phyloP scores from a whole-genome alignment of 2,113 vertebrate species.

The Myotis davidii region DNA sequence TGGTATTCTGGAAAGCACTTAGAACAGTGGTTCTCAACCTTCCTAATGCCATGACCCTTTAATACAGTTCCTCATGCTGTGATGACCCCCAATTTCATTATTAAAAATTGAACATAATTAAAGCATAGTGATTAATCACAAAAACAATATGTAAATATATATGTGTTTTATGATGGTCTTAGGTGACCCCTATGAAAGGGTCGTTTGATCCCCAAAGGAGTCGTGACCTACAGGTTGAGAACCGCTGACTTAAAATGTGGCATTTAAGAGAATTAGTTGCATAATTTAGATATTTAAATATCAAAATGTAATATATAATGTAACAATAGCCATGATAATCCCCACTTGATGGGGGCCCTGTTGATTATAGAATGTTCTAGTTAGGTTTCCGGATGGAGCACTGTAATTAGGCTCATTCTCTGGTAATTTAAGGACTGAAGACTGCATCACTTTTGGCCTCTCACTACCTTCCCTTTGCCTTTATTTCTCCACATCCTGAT shows the following conservation, averaged over 20 bases:
- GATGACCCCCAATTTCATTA: no score
- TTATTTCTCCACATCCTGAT: not conserved
- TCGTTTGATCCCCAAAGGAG: no score
- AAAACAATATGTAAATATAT: no score
- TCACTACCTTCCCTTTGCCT: not conserved
- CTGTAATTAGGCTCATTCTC: constrained; percentile 38
- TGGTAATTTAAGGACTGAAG: constrained; percentile 11
- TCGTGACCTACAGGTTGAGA: no score
- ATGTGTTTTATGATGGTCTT: no score
- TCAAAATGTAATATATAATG: constrained; percentile 39
- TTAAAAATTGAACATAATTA: no score
- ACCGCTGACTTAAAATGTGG: not conserved
- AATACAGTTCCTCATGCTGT: no score
- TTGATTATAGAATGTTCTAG: constrained; percentile 50
- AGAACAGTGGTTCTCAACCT: not conserved
- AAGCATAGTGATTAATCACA: no score
- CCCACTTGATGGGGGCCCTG: constrained; percentile 6
- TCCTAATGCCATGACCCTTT: no score
- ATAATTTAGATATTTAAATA: constrained; percentile 52
- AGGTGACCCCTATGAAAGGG: no score
- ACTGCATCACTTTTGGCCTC: not conserved
- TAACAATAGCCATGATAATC: constrained; percentile 14
- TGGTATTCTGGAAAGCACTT: constrained; percentile 40
- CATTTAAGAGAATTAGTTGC: constrained; percentile 22
- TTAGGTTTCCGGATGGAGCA: constrained; percentile 28